Evolutionary conservation across 2,888 invertebrate species (phyloP), one percentile per base, ranked within the genome.

Genomic region (Pollenia labialis): DNA sequence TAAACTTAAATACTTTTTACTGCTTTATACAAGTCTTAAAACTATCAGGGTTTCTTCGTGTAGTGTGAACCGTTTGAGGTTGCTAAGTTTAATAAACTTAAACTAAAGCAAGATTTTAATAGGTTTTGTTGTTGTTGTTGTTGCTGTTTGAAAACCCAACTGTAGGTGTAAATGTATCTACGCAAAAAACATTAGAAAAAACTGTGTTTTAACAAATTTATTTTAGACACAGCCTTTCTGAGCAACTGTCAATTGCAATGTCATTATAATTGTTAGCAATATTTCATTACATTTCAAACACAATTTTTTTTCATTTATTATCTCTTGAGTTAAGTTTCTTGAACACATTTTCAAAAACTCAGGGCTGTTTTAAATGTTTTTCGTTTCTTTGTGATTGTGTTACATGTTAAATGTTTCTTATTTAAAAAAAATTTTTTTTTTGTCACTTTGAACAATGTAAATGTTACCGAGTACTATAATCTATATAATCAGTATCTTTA

Each of bases 171-270:
- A 79, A 69, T 11, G 14, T 42, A 16, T 66, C 44, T 66, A 46
- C 16, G 18, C 44, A 68, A 56, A 46, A 54, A 12, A 23, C 46
- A 68, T 56, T 32, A 32, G n/a, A 18, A 18, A 52, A 68, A 69
- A 52, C 16, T 18, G 7, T 69, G 64, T 80, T 72, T 72, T 40
- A 62, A 32, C 52, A 71, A 32, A 72, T 79, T 50, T 71, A 52
- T 69, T 60, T 69, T 11, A 60, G 32, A 60, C 60, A 69, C 69
- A 52, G 10, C 23, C 42, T 68, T 46, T 68, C 48, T 66, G 14
- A 66, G 42, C 42, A 56, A 84, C 79, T 84, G 79, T 79, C 84
- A 84, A 84, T 79, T 74, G 72, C 84, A 84, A 79, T 84, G 72
- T 79, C 66, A 79, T 84, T 84, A 52, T 42, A 83, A 68, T 69